Conservation (phyloP, 2,888 invertebrate species). For the Xanthostigma xanthostigma region DNA sequence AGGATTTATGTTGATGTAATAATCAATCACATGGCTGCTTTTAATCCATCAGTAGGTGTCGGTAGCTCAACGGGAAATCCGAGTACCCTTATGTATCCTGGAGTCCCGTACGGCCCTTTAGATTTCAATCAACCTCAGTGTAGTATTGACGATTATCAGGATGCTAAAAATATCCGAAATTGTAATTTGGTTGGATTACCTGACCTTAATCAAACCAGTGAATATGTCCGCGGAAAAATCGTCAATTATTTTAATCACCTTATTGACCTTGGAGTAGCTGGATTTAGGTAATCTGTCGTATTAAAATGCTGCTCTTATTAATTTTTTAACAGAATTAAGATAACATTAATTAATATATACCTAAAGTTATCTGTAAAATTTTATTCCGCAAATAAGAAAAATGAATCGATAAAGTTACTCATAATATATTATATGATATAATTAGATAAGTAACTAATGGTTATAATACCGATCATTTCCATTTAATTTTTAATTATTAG, state of each 20-base stretch:
- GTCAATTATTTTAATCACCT: slow-evolving; percentile 33
- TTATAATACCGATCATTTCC: too few relatives aligned
- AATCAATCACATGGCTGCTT: slow-evolving; percentile 61
- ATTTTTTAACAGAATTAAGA: too few relatives aligned
- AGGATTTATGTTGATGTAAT: slow-evolving; percentile 61
- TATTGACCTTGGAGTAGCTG: slow-evolving; percentile 37
- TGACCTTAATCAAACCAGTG: slow-evolving; percentile 54
- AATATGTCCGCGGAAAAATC: slow-evolving; percentile 31
- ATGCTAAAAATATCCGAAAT: slow-evolving; percentile 40
- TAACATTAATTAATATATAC: too few relatives aligned
- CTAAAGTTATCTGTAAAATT: too few relatives aligned
- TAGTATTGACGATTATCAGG: slow-evolving; percentile 46
- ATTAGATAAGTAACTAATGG: too few relatives aligned
- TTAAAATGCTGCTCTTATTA: too few relatives aligned
- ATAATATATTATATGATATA: too few relatives aligned
- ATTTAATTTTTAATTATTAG: slow-evolving; percentile 14
- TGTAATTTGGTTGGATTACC: slow-evolving; percentile 43
- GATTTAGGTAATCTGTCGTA: slow-evolving; percentile 26
- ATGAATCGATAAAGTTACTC: too few relatives aligned
- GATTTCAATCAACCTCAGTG: slow-evolving; percentile 55
- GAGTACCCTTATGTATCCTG: slow-evolving; percentile 27
- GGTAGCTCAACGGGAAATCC: slow-evolving; percentile 40
- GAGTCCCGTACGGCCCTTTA: slow-evolving; percentile 44
- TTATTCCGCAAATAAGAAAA: too few relatives aligned
- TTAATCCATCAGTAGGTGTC: slow-evolving; percentile 35